These are phyloP conservation scores for Copidosoma aretas DNA, from an alignment of 2,888 invertebrate genomes.

Conservation along the genomic window DNA sequence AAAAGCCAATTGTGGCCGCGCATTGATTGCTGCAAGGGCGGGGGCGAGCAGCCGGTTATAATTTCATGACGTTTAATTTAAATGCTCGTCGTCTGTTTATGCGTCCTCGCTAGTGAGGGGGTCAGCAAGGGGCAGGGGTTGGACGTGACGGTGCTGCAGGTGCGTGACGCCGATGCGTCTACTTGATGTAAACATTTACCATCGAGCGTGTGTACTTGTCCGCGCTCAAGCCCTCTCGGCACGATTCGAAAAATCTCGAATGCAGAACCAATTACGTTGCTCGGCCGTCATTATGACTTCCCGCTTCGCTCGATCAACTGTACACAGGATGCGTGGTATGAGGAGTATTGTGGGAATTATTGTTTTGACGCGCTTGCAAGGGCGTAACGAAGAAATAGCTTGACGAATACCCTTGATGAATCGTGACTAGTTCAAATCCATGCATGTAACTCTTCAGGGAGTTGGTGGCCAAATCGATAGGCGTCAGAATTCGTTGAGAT, in stretches of 20 bases:
- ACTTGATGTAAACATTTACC: conserved; percentile 34
- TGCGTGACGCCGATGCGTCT: conserved; percentile 19
- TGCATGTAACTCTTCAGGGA: no score
- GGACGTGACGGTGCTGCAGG: not conserved
- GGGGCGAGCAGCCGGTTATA: conserved; percentile 13
- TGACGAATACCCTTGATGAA: no score
- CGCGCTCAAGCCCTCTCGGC: not conserved
- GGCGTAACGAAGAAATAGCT: not conserved
- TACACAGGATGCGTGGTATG: not conserved
- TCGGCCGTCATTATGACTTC: not conserved
- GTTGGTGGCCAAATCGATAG: no score
- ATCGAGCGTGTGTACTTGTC: not conserved
- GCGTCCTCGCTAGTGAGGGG: not conserved
- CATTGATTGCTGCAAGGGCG: conserved; percentile 32
- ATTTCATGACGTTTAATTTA: conserved; percentile 35
- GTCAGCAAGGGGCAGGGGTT: no score
- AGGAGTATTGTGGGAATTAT: not conserved
- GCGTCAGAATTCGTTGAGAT: no score
- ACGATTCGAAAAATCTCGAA: not conserved
- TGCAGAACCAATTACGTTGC: not conserved
- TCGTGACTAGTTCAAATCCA: no score
- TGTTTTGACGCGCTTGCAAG: conserved; percentile 14
- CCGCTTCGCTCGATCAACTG: not conserved
- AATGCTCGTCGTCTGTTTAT: conserved; percentile 5
- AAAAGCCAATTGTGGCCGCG: conserved; percentile 30